Evolutionary conservation across 2,113 vertebrate genomes (phyloP).

Genomic region (Empidonax traillii): DNA sequence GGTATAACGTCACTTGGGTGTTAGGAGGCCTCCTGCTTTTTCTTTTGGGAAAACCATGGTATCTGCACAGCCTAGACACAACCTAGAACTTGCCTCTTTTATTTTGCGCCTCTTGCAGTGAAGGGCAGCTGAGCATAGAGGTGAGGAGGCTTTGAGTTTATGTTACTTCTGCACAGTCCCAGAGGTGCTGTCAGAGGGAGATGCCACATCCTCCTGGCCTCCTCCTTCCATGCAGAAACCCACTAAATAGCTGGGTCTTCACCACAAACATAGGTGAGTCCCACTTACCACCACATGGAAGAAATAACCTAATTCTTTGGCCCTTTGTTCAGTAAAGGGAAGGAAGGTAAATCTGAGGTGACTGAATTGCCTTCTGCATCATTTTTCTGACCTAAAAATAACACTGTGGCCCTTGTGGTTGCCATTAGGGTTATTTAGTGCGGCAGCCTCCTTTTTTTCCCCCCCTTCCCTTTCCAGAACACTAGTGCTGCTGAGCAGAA

Average conservation of each 20-base stretch:
- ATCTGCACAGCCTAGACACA: not conserved
- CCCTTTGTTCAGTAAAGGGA: not conserved
- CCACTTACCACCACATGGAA: not conserved
- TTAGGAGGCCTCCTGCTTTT: not conserved
- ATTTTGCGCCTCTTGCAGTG: not conserved
- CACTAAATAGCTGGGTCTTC: not conserved
- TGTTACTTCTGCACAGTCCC: not conserved
- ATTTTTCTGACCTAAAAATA: constrained; percentile 41
- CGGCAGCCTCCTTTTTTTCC: not conserved
- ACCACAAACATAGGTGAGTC: not conserved
- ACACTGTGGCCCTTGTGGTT: constrained; percentile 22
- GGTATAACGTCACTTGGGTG: not conserved
- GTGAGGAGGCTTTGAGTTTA: not conserved
- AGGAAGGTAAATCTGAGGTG: constrained; percentile 37
- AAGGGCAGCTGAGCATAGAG: not conserved
- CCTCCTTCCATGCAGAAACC: not conserved
- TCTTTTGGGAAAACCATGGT: not conserved
- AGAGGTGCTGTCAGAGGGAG: not conserved
- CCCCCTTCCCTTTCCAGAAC: constrained; percentile 24
- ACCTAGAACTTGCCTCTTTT: not conserved
- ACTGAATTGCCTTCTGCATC: not conserved
- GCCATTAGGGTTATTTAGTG: constrained; percentile 44
- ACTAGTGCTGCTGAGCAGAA: constrained; percentile 35
- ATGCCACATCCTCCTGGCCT: not conserved
- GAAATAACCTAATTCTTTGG: not conserved